Percentiles rank a stretch among this genome's conserved stretches.
These are phyloP conservation scores for Microtus oregoni DNA, from an alignment of 2,113 vertebrate genomes.

Conservation along the genomic window DNA sequence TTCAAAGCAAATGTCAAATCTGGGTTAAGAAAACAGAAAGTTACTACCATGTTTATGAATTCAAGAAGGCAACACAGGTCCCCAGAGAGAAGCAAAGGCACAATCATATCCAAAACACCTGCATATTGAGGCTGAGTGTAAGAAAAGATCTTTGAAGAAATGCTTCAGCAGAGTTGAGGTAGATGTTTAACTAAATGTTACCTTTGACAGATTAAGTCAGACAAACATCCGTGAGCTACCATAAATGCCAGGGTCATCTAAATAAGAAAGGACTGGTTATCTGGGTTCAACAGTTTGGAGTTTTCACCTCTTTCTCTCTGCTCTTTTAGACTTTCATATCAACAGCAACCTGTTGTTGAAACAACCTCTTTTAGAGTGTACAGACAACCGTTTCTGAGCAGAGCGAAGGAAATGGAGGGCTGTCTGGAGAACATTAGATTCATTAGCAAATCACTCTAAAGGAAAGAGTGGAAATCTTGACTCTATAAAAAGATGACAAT, in stretches of 20 bases:
- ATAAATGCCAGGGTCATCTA: not conserved
- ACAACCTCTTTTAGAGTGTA: not conserved
- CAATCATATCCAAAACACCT: not conserved
- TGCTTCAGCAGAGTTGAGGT: fast-evolving
- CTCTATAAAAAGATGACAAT: not conserved
- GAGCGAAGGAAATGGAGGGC: not conserved
- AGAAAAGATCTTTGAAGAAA: not conserved
- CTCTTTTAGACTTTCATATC: not conserved
- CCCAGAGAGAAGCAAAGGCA: not conserved
- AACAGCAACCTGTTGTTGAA: not conserved
- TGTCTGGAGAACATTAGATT: not conserved
- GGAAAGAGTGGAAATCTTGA: not conserved
- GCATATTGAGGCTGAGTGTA: not conserved
- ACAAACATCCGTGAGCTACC: not conserved
- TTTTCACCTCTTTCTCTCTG: not conserved
- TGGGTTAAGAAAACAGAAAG: not conserved
- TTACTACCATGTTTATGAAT: not conserved
- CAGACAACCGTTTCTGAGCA: not conserved
- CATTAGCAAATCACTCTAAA: not conserved
- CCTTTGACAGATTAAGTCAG: not conserved
- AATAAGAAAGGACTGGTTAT: not conserved
- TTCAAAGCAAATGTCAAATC: not conserved
- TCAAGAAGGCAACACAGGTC: not conserved
- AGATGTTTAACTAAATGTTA: not conserved
- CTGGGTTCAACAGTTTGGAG: too few relatives aligned